Percentiles rank a stretch among this genome's conserved stretches.
Evolutionary conservation across 1,140 invertebrate species (phyloP).

Genomic region (Ectropis grisescens): DNA sequence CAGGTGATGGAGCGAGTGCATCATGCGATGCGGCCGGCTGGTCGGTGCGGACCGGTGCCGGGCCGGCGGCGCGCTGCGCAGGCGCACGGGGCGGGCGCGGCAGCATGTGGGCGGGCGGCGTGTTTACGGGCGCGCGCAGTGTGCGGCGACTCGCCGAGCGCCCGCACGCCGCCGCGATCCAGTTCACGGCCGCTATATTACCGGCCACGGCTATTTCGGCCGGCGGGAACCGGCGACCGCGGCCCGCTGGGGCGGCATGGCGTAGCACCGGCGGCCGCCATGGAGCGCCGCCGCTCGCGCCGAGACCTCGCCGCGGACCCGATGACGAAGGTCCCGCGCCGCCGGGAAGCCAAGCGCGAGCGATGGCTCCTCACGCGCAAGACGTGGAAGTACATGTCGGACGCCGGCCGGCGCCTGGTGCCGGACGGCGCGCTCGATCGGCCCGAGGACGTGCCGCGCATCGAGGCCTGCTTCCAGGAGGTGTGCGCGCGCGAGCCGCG

Average conservation of each 20-base stretch:
- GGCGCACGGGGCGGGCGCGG: slow-evolving; percentile 14
- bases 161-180: slow-evolving; percentile 37
- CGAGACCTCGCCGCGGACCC: slow-evolving; percentile 31
- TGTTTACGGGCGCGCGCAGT: slow-evolving; percentile 51
- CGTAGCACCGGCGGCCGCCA: too few species aligned
- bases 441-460: slow-evolving; percentile 80
- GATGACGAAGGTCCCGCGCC: slow-evolving; percentile 67
- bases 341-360: slow-evolving; percentile 76
- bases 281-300: slow-evolving; percentile 53
- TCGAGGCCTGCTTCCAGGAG: slow-evolving; percentile 88
- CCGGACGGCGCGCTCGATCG: slow-evolving; percentile 81
- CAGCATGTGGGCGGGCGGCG: slow-evolving; percentile 23
- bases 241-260: too few species aligned
- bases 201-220: slow-evolving; percentile 63
- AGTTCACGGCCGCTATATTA: slow-evolving; percentile 66
- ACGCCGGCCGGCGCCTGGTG: slow-evolving; percentile 86
- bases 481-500: slow-evolving; percentile 82
- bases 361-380: slow-evolving; percentile 89
- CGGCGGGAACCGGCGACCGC: too few species aligned
- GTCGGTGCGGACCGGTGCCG: too few species aligned
- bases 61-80: slow-evolving; percentile 17
- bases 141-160: slow-evolving; percentile 36
- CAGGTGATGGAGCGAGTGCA: slow-evolving; percentile 35
- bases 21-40: slow-evolving; percentile 16
- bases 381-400: slow-evolving; percentile 92